A percentile compares a stretch with the other conserved stretches of the same genome.
Conservation (phyloP, 2,888 invertebrate genomes). For the Seira sanloemensis region DNA sequence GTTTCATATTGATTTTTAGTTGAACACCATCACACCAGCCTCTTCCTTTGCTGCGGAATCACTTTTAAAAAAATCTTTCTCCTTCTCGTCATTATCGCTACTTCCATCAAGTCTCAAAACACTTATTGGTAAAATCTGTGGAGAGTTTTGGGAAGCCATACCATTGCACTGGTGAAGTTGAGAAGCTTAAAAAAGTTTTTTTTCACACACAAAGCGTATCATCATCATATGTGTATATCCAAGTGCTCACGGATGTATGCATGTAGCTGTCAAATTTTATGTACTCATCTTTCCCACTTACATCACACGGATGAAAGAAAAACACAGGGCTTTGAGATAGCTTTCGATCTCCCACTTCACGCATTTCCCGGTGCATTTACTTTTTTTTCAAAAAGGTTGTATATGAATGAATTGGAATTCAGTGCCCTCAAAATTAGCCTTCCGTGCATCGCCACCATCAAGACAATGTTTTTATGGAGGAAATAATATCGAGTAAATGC, state of each 20-base stretch:
- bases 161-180: neutral
- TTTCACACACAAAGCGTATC: no score
- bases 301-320: neutral
- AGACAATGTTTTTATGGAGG: constrained; percentile 28
- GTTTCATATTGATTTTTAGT: constrained; percentile 70
- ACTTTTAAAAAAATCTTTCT: constrained; percentile 18
- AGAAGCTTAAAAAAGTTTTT: neutral
- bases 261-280: constrained; percentile 47
- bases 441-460: constrained; percentile 55
- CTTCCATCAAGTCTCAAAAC: constrained; percentile 49
- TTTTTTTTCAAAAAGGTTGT: no score
- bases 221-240: no score
- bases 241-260: neutral
- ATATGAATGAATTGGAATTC: constrained; percentile 25
- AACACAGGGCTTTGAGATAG: neutral
- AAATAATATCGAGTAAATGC: constrained; percentile 1
- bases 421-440: constrained; percentile 45
- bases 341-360: neutral
- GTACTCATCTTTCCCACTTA: neutral
- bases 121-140: constrained; percentile 47
- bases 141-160: constrained; percentile 22
- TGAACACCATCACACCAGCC: constrained; percentile 31
- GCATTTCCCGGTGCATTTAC: neutral
- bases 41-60: constrained; percentile 15
- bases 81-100: constrained; percentile 31